Conservation (phyloP, 2,888 invertebrate genomes). For the Anodontia alba region DNA sequence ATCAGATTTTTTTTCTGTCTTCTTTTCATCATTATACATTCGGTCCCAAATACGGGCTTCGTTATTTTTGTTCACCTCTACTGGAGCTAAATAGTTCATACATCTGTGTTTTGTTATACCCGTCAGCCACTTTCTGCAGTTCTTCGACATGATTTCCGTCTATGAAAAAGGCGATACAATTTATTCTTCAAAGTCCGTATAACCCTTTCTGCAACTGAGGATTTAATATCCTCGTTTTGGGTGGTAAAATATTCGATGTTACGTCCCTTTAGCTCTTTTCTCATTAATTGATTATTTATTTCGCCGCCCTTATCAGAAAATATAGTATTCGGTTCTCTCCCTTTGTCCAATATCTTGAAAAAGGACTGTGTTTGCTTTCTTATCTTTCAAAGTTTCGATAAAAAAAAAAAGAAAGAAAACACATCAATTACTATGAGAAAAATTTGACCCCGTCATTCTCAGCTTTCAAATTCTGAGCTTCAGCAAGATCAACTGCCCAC, state of each 20-base stretch:
- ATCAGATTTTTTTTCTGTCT: neutral
- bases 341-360: neutral
- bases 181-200: conserved; percentile 24
- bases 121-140: conserved; percentile 24
- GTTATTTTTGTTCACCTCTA: conserved; percentile 17
- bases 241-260: conserved; percentile 22
- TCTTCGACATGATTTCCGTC: conserved; percentile 28
- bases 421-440: conserved; percentile 17
- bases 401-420: conserved; percentile 26
- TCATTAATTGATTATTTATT: conserved; percentile 22
- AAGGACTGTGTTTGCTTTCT: neutral
- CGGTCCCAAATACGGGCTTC: conserved; percentile 27
- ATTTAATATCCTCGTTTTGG: conserved; percentile 24
- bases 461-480: conserved; percentile 2
- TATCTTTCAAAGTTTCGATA: conserved; percentile 25
- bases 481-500: conserved; percentile 24
- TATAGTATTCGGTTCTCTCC: neutral
- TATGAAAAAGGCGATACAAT: conserved; percentile 11
- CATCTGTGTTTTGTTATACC: conserved; percentile 34
- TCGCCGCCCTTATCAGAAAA: conserved; percentile 23
- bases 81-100: conserved; percentile 12
- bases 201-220: conserved; percentile 3
- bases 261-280: neutral
- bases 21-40: conserved; percentile 21
- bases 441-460: conserved; percentile 18